Percentiles rank a stretch among this genome's conserved stretches.
Evolutionary conservation across 2,113 vertebrate species (phyloP).

Genomic region (Electrona antarctica): DNA sequence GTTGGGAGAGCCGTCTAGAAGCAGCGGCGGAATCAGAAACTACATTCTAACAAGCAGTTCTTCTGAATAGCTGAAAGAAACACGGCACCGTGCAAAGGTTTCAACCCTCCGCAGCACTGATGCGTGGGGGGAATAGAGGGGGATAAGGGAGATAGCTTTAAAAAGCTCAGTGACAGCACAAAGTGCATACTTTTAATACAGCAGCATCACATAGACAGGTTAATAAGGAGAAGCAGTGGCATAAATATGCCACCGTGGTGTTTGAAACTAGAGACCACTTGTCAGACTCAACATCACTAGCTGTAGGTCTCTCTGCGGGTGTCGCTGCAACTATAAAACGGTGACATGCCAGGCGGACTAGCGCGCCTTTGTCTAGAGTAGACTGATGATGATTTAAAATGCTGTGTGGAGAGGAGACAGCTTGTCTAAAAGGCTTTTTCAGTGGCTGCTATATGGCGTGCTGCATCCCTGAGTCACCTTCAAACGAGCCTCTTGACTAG

Average conservation of each 20-base stretch:
- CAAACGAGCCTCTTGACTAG: slow-evolving; percentile 69
- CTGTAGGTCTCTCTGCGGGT: slow-evolving; percentile 26
- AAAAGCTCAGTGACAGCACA: slow-evolving; percentile 1
- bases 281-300: slow-evolving; percentile 61
- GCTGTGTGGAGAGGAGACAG: slow-evolving; percentile 67
- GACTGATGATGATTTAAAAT: slow-evolving; percentile 80
- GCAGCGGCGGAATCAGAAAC: slow-evolving; percentile 38
- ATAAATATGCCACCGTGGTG: slow-evolving; percentile 21
- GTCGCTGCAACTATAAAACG: slow-evolving; percentile 53
- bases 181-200: slow-evolving; percentile 46
- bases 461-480: slow-evolving; percentile 78
- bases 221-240: slow-evolving; percentile 60
- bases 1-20: slow-evolving; percentile 40
- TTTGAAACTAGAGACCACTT: slow-evolving; percentile 30
- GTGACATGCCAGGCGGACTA: slow-evolving; percentile 67
- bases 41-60: slow-evolving; percentile 59
- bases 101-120: slow-evolving; percentile 44
- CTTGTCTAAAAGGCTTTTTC: slow-evolving; percentile 74
- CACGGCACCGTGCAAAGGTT: slow-evolving; percentile 11
- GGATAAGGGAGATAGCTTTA: slow-evolving; percentile 24
- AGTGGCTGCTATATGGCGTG: slow-evolving; percentile 57
- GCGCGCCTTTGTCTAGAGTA: slow-evolving; percentile 51
- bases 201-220: slow-evolving; percentile 41
- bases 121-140: slow-evolving; percentile 23
- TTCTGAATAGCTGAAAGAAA: slow-evolving; percentile 41